Percentiles rank a stretch among this genome's conserved stretches.
phyloP scores from a whole-genome alignment of 53 echinoderm and acorn worm species.

The Astropecten irregularis region DNA sequence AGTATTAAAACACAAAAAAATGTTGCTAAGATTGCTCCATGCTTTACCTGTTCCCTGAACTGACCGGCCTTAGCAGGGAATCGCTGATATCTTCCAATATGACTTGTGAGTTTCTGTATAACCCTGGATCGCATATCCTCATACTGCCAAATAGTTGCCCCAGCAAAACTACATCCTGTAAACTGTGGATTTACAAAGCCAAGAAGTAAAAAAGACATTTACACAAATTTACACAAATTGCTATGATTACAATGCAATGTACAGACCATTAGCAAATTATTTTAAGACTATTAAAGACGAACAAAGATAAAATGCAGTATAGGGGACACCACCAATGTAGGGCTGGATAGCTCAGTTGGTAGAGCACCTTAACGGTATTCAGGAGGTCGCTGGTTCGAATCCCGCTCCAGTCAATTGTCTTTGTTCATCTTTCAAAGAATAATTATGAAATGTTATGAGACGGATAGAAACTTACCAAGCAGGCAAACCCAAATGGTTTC shows the following conservation, averaged over 20 bases:
- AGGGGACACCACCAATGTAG: no score
- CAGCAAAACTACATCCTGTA: slow-evolving; percentile 86
- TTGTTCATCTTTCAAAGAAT: no score
- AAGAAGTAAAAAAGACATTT: background rate
- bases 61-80: slow-evolving; percentile 69
- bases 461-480: slow-evolving; percentile 72
- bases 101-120: slow-evolving; percentile 52
- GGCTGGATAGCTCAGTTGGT: no score
- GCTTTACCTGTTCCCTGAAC: slow-evolving; percentile 75
- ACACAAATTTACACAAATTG: background rate
- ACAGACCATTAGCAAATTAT: no score
- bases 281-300: no score
- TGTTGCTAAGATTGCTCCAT: no score
- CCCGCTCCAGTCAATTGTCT: no score
- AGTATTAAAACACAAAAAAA: no score
- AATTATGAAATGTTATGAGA: no score
- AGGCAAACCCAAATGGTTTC: slow-evolving; percentile 92
- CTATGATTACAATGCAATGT: background rate
- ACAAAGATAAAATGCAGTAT: no score
- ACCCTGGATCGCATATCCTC: slow-evolving; percentile 80
- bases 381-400: no score
- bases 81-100: slow-evolving; percentile 57
- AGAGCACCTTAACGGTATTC: no score
- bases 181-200: slow-evolving; percentile 62
- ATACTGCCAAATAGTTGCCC: slow-evolving; percentile 96